phyloP scores from a whole-genome alignment of 2,888 invertebrate species.

The Gastracanthus pulcherrimus region DNA sequence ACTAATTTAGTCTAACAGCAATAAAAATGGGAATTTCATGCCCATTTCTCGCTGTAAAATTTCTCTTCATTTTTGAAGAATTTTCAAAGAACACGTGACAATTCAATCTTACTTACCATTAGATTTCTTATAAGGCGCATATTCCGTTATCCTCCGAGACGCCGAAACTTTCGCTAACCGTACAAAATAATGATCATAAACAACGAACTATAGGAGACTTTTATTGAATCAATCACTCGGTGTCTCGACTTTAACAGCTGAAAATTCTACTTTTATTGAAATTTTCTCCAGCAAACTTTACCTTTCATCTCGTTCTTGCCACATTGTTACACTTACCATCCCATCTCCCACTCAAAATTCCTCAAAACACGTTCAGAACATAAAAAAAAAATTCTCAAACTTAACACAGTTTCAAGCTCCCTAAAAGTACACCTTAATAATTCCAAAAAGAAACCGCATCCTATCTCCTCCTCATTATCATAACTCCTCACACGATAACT shows the following conservation, averaged over 20 bases:
- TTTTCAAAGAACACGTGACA: neutral
- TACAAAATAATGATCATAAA: conserved; percentile 1
- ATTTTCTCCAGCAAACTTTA: neutral
- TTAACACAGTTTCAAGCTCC: neutral
- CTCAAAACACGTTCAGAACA: neutral
- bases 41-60: neutral
- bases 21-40: neutral
- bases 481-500: no score
- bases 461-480: no score
- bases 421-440: no score
- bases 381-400: neutral
- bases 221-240: neutral
- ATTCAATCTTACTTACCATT: neutral
- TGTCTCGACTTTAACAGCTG: neutral
- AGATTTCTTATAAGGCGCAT: neutral
- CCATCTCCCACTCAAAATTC: neutral
- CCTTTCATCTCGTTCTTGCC: neutral
- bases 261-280: neutral
- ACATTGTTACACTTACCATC: neutral
- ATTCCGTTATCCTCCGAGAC: neutral
- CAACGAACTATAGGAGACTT: neutral
- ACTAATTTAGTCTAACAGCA: neutral
- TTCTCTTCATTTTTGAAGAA: neutral
- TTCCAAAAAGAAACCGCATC: no score
- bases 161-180: neutral